Conservation (phyloP, 2,797 vertebrate genomes). For the Micropoecilia bifurca region DNA sequence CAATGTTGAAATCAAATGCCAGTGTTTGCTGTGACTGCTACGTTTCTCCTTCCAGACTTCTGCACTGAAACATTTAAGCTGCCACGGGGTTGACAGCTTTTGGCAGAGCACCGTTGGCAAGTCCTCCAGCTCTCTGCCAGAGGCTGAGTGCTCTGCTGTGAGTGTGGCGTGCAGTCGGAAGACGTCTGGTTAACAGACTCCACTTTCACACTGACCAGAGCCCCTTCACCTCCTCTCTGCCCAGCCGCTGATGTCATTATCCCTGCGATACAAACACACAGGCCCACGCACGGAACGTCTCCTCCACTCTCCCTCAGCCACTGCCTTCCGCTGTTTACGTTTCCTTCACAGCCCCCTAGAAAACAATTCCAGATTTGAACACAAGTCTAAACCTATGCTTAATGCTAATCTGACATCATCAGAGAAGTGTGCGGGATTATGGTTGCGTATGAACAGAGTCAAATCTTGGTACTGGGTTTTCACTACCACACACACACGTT, state of each 20-base stretch:
- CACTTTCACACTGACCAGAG: slow-evolving; percentile 81
- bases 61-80: slow-evolving; percentile 70
- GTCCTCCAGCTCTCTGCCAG: slow-evolving; percentile 55
- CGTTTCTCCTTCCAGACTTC: slow-evolving; percentile 66
- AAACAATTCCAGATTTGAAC: slow-evolving; percentile 82
- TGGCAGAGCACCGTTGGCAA: slow-evolving; percentile 70
- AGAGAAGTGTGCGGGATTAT: slow-evolving; percentile 74
- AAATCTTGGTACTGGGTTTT: slow-evolving; percentile 73
- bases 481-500: slow-evolving; percentile 76
- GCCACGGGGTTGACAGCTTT: slow-evolving; percentile 69
- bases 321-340: slow-evolving; percentile 82
- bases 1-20: slow-evolving; percentile 58
- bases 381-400: slow-evolving; percentile 62
- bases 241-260: slow-evolving; percentile 78
- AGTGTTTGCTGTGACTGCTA: slow-evolving; percentile 56
- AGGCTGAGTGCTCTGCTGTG: slow-evolving; percentile 72
- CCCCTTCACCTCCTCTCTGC: slow-evolving; percentile 67
- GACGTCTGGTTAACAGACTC: slow-evolving; percentile 76
- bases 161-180: slow-evolving; percentile 67
- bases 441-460: slow-evolving; percentile 63
- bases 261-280: slow-evolving; percentile 58
- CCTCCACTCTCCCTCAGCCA: slow-evolving; percentile 72
- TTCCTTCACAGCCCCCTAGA: slow-evolving; percentile 72
- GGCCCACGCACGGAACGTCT: slow-evolving; percentile 57
- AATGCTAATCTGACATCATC: slow-evolving; percentile 86